Conservation (phyloP, 1,140 invertebrate genomes). For the Zelostemma sp. region DNA sequence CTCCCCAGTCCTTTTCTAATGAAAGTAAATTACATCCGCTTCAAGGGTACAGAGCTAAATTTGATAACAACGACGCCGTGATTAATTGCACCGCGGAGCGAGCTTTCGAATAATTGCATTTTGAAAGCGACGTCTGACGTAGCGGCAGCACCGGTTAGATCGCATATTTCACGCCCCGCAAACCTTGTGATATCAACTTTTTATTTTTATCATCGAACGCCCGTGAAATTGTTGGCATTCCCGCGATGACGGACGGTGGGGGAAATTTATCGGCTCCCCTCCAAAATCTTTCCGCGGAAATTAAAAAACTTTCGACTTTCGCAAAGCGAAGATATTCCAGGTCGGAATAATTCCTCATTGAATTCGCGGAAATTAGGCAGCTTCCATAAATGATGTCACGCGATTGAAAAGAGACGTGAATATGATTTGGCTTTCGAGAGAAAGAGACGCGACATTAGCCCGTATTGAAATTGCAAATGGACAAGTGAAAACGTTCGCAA, state of each 20-base stretch:
- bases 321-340: no score
- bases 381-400: no score
- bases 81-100: conserved; percentile 37
- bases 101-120: conserved; percentile 41
- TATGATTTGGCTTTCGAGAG: no score
- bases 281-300: no score
- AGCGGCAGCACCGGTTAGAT: conserved; percentile 29
- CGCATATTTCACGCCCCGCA: conserved; percentile 39
- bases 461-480: no score
- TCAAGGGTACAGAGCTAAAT: conserved; percentile 38
- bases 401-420: no score
- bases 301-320: no score
- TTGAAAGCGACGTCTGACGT: conserved; percentile 41
- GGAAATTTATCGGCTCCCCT: not conserved
- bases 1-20: conserved; percentile 32
- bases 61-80: conserved; percentile 40
- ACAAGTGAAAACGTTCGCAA: no score
- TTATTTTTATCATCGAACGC: conserved; percentile 18
- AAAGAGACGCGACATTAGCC: no score
- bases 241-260: not conserved
- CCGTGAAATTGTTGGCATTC: conserved; percentile 20
- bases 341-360: no score
- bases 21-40: conserved; percentile 45
- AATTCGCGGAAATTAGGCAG: no score
- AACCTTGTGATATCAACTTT: conserved; percentile 28